A percentile compares a stretch with the other conserved stretches of the same genome.
Conservation (phyloP, 37 sponge, comb jelly and placozoan genomes). For the Oopsacas minuta region DNA sequence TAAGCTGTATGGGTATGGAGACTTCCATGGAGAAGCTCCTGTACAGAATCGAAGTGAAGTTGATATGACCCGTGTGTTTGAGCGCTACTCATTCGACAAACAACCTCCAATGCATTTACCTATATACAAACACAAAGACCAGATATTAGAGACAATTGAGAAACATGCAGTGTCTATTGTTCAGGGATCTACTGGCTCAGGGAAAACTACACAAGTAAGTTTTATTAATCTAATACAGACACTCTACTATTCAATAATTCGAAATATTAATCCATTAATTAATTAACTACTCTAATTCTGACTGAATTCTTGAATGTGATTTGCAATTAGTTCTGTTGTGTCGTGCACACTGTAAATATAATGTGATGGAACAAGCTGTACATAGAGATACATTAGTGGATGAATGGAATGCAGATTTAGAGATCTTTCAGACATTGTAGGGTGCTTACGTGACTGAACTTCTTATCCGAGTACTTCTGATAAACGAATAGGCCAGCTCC, state of each 20-base stretch:
- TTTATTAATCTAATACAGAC: not conserved
- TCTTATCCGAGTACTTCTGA: not conserved
- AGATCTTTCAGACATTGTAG: not conserved
- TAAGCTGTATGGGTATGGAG: conserved; percentile 12
- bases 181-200: conserved; percentile 73
- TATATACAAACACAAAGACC: conserved; percentile 31
- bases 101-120: conserved; percentile 26
- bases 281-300: not conserved
- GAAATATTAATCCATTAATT: no score
- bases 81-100: not conserved
- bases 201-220: conserved; percentile 75
- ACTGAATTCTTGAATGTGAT: not conserved
- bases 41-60: not conserved
- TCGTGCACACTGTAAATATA: not conserved
- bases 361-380: not conserved
- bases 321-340: not conserved
- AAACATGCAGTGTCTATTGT: conserved; percentile 59
- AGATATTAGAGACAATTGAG: conserved; percentile 56
- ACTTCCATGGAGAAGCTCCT: conserved; percentile 8
- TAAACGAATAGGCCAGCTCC: not conserved
- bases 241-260: not conserved
- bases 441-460: not conserved
- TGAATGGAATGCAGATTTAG: not conserved
- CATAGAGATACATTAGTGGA: not conserved
- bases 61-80: not conserved